Evolutionary conservation across 2,797 vertebrate genomes (phyloP), one percentile per base, ranked within the genome.

Genomic region (Enteromius mattozi): DNA sequence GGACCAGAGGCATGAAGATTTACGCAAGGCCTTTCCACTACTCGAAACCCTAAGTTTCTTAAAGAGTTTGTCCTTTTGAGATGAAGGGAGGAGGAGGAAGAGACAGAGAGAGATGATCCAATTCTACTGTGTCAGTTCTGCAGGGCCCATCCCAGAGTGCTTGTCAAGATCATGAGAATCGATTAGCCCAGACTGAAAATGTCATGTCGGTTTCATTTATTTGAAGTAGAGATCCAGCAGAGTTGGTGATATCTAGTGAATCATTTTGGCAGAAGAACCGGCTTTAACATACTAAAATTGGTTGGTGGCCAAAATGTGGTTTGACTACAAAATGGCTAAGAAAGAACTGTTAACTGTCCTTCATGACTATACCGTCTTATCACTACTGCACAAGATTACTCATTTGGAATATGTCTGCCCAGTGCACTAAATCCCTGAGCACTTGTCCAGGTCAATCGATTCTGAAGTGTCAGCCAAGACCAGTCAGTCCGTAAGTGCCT

Each of bases 391-490:
- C 83, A 80, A 86, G 83, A 88, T 86, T 84, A 84, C 69, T 87
- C 81, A 66, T 87, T 88, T 86, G 87, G 85, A 88, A 88, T 88
- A 87, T 84, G 88, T 87, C 86, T 77, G 75, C 72, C 75, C 87
- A n/a, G 56, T 65, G 75, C 70, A 80, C 70, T 86, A 88, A 89
- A 89, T 83, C 88, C 83, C 85, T 82, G 80, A 80, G 72, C 81
- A 84, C 75, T 49, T 84, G 86, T 88, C 77, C 84, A 54, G 84
- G 82, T 75, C 82, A 87, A 79, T 79, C 83, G 74, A 80, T 92
- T 89, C 85, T 87, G 86, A 85, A 88, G 88, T 86, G 82, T 83
- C 74, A 88, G 86, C 82, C 89, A 78, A 86, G 89, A 92, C 88
- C 84, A 84, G 87, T 90, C 86, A 79, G 78, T 89, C 47, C 71